Percentiles rank a stretch among this genome's conserved stretches.
These are phyloP conservation scores for Tragulus kanchil DNA, from an alignment of 2,113 vertebrate species.

Conservation along the genomic window DNA sequence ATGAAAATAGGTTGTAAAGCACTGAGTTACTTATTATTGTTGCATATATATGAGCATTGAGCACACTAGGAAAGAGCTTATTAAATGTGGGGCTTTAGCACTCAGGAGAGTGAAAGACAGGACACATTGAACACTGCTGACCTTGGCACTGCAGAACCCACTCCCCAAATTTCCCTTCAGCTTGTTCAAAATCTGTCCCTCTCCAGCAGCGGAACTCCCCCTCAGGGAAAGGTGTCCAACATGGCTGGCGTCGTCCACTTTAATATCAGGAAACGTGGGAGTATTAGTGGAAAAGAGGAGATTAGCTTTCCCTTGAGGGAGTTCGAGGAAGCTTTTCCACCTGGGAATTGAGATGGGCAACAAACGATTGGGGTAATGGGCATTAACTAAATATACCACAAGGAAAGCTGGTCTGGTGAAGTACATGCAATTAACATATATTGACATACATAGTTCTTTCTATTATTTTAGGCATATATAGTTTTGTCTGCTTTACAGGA, in stretches of 20 bases:
- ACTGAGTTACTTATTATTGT: neutral
- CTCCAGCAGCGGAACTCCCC: neutral
- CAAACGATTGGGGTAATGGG: conserved; percentile 2
- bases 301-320: conserved; percentile 8
- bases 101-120: neutral
- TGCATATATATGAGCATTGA: neutral
- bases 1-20: neutral
- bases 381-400: conserved; percentile 7
- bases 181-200: neutral
- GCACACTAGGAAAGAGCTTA: neutral
- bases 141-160: neutral
- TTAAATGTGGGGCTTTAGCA: neutral
- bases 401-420: neutral
- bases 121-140: neutral
- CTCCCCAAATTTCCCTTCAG: neutral
- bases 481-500: conserved; percentile 42
- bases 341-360: neutral
- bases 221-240: neutral
- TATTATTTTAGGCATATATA: conserved; percentile 52
- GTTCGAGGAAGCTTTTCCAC: conserved; percentile 45
- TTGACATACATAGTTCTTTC: conserved; percentile 33
- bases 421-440: conserved; percentile 63
- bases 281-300: neutral
- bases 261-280: neutral
- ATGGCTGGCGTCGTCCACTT: neutral